phyloP scores from a whole-genome alignment of 1,140 invertebrate genomes.

The Aphis craccivora region DNA sequence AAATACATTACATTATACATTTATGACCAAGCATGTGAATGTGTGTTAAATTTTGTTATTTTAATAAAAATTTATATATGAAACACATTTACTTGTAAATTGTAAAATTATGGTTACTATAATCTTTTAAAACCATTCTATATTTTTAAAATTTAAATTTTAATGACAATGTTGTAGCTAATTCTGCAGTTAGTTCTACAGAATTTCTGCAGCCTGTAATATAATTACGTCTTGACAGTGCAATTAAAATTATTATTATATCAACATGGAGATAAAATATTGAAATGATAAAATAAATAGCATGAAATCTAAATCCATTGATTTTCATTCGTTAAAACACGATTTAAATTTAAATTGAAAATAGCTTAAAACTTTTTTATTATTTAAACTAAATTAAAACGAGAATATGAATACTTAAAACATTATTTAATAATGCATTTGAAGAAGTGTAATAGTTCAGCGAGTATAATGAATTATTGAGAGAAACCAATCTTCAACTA shows the following conservation, averaged over 20 bases:
- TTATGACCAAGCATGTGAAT: not conserved
- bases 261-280: not conserved
- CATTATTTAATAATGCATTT: not conserved
- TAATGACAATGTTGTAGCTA: not conserved
- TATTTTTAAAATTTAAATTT: not conserved
- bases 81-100: not conserved
- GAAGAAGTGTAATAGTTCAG: no score
- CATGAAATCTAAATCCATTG: not conserved
- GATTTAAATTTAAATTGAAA: not conserved
- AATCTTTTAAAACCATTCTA: not conserved
- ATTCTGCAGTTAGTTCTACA: not conserved
- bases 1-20: not conserved
- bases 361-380: not conserved
- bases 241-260: not conserved
- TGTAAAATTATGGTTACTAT: not conserved
- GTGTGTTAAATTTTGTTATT: not conserved
- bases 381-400: not conserved
- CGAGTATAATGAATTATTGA: not conserved
- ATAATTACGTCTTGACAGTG: not conserved
- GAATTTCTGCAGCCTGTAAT: not conserved
- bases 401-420: not conserved
- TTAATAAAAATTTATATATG: not conserved
- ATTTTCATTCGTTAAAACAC: not conserved
- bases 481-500: not conserved
- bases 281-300: not conserved